These are phyloP conservation scores for Lamproptera curius DNA, from an alignment of 2,888 invertebrate species.

Conservation along the genomic window DNA sequence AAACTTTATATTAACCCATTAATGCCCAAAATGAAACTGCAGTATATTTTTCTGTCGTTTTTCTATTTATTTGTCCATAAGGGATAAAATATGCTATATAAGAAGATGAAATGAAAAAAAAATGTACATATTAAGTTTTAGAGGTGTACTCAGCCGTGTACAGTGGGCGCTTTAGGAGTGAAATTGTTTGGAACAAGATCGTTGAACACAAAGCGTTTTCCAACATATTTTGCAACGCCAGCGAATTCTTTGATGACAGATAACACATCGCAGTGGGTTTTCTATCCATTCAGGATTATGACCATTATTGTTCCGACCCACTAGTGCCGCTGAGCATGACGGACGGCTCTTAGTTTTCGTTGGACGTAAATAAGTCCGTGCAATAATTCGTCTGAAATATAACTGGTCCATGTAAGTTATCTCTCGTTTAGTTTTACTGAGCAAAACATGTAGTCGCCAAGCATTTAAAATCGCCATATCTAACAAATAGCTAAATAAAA, in stretches of 20 bases:
- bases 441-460: slow-evolving; percentile 28
- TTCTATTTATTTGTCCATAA: slow-evolving; percentile 22
- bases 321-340: slow-evolving; percentile 24
- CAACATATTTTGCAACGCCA: slow-evolving; percentile 27
- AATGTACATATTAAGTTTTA: slow-evolving; percentile 23
- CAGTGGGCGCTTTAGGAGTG: slow-evolving; percentile 26
- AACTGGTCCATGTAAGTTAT: slow-evolving; percentile 14
- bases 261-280: slow-evolving; percentile 24
- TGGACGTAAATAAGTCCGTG: slow-evolving; percentile 24
- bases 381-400: slow-evolving; percentile 23
- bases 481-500: slow-evolving; percentile 29
- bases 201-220: slow-evolving; percentile 28
- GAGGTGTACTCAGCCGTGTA: slow-evolving; percentile 23
- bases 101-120: slow-evolving; percentile 2
- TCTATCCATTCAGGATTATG: slow-evolving; percentile 25
- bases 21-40: slow-evolving; percentile 20
- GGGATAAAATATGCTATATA: slow-evolving; percentile 22
- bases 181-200: slow-evolving; percentile 27
- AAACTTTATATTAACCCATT: slow-evolving; percentile 25
- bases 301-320: slow-evolving; percentile 22
- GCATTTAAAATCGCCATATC: slow-evolving; percentile 30
- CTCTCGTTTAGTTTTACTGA: slow-evolving; percentile 22
- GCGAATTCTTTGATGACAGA: slow-evolving; percentile 23
- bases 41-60: slow-evolving; percentile 18
- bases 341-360: slow-evolving; percentile 24